phyloP scores from a whole-genome alignment of 2,888 invertebrate genomes.

The Lycocerus yunnanus region DNA sequence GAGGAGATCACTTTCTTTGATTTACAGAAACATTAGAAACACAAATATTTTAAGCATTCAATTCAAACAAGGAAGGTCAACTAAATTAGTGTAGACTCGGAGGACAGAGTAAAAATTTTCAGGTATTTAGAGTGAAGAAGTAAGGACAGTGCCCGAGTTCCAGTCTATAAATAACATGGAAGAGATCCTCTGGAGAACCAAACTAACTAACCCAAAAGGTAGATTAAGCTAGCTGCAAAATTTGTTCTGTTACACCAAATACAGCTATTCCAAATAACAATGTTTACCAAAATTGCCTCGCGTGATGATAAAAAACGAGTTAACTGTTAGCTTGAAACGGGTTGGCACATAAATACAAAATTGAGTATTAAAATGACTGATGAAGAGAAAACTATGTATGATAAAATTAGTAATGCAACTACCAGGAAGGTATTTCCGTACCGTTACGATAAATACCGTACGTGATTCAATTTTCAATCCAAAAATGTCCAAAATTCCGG shows the following conservation, averaged over 20 bases:
- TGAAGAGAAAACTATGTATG: background rate
- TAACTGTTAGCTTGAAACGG: background rate
- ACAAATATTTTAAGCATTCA: too few species aligned
- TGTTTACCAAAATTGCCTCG: background rate
- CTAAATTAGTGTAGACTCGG: too few species aligned
- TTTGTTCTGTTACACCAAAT: background rate
- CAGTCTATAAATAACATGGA: too few species aligned
- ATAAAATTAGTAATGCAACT: background rate
- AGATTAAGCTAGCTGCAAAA: background rate
- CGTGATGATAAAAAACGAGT: background rate
- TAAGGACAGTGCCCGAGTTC: too few species aligned
- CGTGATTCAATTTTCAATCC: background rate
- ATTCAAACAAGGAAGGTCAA: too few species aligned
- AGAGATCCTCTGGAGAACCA: too few species aligned
- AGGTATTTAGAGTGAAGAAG: too few species aligned
- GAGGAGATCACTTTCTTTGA: too few species aligned
- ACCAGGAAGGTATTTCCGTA: background rate
- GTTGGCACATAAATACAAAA: background rate
- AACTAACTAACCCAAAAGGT: background rate
- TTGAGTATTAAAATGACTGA: background rate
- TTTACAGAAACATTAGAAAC: too few species aligned
- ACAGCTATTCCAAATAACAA: background rate
- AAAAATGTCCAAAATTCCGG: background rate
- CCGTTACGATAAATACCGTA: background rate
- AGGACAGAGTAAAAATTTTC: too few species aligned